Conservation (phyloP, 2,113 vertebrate genomes). For the Myrmecophaga tridactyla region DNA sequence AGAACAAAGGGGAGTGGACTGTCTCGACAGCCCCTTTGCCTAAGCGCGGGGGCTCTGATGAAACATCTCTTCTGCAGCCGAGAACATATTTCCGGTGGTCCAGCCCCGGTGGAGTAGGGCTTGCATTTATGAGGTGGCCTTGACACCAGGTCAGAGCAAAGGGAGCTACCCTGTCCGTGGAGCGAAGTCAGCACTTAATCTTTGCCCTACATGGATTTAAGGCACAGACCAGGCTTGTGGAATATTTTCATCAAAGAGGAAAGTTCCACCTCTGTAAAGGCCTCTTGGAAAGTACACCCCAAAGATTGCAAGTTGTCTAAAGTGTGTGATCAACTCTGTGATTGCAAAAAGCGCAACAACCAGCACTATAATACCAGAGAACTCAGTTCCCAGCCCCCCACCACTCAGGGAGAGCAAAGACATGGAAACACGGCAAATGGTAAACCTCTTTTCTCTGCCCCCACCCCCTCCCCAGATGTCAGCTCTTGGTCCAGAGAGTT, state of each 20-base stretch:
- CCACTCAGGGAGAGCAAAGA: background rate
- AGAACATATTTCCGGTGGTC: background rate
- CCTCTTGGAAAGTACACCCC: background rate
- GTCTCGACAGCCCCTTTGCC: background rate
- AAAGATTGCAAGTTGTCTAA: background rate
- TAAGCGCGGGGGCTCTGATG: background rate
- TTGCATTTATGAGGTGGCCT: background rate
- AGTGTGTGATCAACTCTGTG: background rate
- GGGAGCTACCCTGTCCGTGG: background rate
- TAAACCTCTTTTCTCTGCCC: background rate
- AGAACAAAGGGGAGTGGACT: background rate
- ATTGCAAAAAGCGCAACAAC: background rate
- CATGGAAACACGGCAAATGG: background rate
- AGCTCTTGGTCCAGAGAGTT: background rate
- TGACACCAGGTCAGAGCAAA: background rate
- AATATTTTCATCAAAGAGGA: background rate
- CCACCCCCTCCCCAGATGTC: background rate
- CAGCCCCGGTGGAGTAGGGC: too few species aligned
- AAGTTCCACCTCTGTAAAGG: background rate
- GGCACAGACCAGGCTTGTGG: background rate
- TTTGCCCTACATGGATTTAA: background rate
- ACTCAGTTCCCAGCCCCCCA: background rate
- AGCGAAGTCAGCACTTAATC: background rate
- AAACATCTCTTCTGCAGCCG: background rate
- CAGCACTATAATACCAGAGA: background rate